Conservation (phyloP, 2,888 invertebrate species). For the Plebejus melissa region DNA sequence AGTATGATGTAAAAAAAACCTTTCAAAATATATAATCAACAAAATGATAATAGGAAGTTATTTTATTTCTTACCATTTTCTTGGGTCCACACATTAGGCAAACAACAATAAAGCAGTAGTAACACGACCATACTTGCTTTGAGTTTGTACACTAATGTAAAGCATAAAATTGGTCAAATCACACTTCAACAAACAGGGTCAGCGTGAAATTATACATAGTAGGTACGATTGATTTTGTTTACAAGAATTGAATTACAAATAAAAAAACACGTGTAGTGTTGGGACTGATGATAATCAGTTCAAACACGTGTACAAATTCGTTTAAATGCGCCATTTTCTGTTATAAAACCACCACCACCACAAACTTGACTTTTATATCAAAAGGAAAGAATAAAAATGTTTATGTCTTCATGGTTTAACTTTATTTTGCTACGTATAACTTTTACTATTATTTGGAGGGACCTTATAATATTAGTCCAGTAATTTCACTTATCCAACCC, state of each 20-base stretch:
- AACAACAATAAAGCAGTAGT: background rate
- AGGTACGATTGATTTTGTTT: background rate
- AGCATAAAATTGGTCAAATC: background rate
- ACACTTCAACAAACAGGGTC: background rate
- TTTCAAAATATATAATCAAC: no score
- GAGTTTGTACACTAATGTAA: background rate
- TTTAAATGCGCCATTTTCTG: no score
- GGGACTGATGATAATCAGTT: no score
- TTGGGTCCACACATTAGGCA: background rate
- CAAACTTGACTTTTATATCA: no score
- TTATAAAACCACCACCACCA: no score
- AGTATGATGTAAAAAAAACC: no score
- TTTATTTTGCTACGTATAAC: no score
- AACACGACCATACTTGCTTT: background rate
- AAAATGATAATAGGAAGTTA: no score
- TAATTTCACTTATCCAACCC: background rate
- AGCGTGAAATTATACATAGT: background rate
- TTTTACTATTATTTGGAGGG: background rate
- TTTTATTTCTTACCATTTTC: background rate
- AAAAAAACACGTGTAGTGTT: background rate
- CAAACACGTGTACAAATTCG: no score
- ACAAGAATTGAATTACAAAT: background rate
- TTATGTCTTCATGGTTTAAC: background rate
- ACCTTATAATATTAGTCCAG: background rate
- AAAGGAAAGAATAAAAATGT: no score